These are phyloP conservation scores for Drosophila saltans DNA, from an alignment of 1,140 invertebrate species.

Conservation along the genomic window DNA sequence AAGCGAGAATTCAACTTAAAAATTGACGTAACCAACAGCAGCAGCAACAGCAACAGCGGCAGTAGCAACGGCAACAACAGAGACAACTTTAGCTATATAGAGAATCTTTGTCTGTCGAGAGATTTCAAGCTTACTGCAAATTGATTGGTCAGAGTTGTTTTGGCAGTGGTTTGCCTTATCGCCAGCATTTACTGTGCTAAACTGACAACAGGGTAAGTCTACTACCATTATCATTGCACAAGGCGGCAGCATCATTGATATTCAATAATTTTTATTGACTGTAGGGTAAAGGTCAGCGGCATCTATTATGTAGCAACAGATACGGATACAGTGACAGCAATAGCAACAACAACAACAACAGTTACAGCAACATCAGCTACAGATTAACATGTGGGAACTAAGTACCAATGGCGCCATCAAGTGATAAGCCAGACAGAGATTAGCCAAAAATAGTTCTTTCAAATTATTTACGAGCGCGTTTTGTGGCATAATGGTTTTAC, in stretches of 20 bases:
- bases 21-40: slow-evolving; percentile 60
- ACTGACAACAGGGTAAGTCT: slow-evolving; percentile 44
- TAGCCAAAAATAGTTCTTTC: slow-evolving; percentile 31
- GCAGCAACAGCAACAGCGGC: slow-evolving; percentile 28
- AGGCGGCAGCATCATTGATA: slow-evolving; percentile 43
- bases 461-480: slow-evolving; percentile 21
- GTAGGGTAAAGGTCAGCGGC: slow-evolving; percentile 56
- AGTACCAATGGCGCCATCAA: slow-evolving; percentile 37
- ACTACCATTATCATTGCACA: slow-evolving; percentile 45
- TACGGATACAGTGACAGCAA: neutral
- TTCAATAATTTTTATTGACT: slow-evolving; percentile 48
- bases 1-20: slow-evolving; percentile 48
- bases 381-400: slow-evolving; percentile 5
- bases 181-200: slow-evolving; percentile 24
- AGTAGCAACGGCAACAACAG: slow-evolving; percentile 28
- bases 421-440: slow-evolving; percentile 53
- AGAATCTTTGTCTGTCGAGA: slow-evolving; percentile 32
- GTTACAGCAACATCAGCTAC: neutral
- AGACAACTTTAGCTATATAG: slow-evolving; percentile 1
- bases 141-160: slow-evolving; percentile 42
- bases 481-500: slow-evolving; percentile 38
- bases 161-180: slow-evolving; percentile 70
- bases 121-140: slow-evolving; percentile 6
- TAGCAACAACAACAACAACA: neutral
- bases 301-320: slow-evolving; percentile 28